Base-by-base conservation (phyloP, 2,113 vertebrate species). In the Uria lomvia region DNA sequence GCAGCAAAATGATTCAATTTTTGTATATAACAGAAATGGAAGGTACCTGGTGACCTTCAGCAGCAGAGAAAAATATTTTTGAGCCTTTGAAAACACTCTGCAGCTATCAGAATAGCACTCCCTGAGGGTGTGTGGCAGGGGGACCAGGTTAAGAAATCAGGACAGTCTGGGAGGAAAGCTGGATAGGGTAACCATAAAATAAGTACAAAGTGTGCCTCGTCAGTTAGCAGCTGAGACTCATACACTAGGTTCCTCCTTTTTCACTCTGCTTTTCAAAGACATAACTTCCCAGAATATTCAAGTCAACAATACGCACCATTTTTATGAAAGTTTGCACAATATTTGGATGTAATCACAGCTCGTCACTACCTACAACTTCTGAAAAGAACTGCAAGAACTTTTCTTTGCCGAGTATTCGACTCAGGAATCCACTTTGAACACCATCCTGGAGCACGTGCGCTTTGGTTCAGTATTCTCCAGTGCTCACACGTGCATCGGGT, bases 31-130 rank as follows among this genome's bases (percentile, higher is more conserved):
- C 11, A 5, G 2, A 58, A 89, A 72, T 12, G 16, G 62, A 78
- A 88, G 52, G 60, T 12, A 65, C 8, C 8, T 74, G 38, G 71
- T 27, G 40, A 73, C 72, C 76, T 73, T 58, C 40, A 63, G 76
- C 3, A 85, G 63, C 3, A 30, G 32, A 26, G 23, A 40, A 18
- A 66, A 58, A 22, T 6, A 29, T 24, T 42, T 22, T 24, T 26
- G 70, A 86, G 47, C n/a, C 36, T 75, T 20, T 42, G 62, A 42
- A 72, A 80, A 70, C 0, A 5, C 59, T 77, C 58, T 30, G 76
- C 50, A 76, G 76, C 2, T 21, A 59, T 0, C 29, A 76, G 43
- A n/a, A 60, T 3, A 67, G n/a, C 0, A 2, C 6, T 12, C 47
- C 66, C 56, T 2, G 3, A 75, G 67, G 90, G 52, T 8, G 24